phyloP scores from a whole-genome alignment of 2,888 invertebrate species.

The Tenthredo mesomela region DNA sequence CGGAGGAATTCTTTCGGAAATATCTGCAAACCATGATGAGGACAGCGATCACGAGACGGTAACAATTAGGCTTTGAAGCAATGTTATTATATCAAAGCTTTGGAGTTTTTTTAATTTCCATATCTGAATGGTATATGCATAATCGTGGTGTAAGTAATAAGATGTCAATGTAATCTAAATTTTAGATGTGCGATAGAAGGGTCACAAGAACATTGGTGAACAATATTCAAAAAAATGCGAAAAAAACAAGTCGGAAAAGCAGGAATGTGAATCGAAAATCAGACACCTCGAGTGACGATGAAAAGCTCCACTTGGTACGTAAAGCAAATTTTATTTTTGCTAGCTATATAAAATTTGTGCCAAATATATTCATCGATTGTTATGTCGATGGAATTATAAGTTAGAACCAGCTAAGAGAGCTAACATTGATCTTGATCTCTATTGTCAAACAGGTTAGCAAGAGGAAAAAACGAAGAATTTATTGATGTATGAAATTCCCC shows the following conservation, averaged over 20 bases:
- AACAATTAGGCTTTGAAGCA: neutral
- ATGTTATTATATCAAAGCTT: neutral
- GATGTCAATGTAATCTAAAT: neutral
- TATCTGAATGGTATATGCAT: no score
- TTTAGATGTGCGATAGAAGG: neutral
- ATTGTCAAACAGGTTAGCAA: neutral
- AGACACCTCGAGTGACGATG: conserved; percentile 5
- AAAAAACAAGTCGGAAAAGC: neutral
- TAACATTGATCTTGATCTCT: neutral
- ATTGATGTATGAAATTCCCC: neutral
- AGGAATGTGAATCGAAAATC: neutral
- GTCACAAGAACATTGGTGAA: neutral
- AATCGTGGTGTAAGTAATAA: neutral
- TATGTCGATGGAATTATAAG: neutral
- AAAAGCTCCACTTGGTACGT: neutral
- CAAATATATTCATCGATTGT: neutral
- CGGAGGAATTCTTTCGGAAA: conserved; percentile 27
- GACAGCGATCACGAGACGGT: neutral
- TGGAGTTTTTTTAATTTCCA: neutral
- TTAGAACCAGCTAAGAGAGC: neutral
- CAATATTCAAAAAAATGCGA: neutral
- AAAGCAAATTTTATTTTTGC: neutral
- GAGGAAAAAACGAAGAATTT: conserved; percentile 2
- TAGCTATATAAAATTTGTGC: neutral
- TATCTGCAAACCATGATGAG: neutral